Percentiles rank a stretch among this genome's conserved stretches.
Conservation (phyloP, 1,140 invertebrate species). For the Euborellia annulipes region DNA sequence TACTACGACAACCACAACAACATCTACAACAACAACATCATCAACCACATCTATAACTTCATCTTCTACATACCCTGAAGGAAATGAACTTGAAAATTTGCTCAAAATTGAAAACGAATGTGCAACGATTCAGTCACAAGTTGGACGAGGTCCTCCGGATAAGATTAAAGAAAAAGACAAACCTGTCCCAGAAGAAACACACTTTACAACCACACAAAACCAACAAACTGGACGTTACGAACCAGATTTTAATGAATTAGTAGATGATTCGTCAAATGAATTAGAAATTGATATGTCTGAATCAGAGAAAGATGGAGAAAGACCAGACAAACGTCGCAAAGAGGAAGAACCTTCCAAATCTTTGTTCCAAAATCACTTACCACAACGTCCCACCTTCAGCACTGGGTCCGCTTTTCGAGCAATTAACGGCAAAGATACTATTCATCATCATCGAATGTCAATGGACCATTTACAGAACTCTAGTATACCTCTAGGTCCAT, state of each 20-base stretch:
- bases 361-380: too few relatives aligned
- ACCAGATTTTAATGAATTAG: slow-evolving; percentile 59
- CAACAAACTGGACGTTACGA: slow-evolving; percentile 38
- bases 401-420: slow-evolving; percentile 39
- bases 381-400: background rate
- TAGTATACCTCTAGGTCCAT: slow-evolving; percentile 31
- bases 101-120: slow-evolving; percentile 36
- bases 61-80: slow-evolving; percentile 13
- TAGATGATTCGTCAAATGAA: slow-evolving; percentile 62
- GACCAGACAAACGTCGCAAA: background rate
- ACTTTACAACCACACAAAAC: too few relatives aligned
- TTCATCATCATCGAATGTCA: slow-evolving; percentile 19
- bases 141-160: slow-evolving; percentile 14
- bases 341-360: too few relatives aligned
- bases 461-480: too few relatives aligned
- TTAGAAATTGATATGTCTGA: slow-evolving; percentile 65
- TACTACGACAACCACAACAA: too few relatives aligned
- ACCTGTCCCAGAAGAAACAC: slow-evolving; percentile 23
- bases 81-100: slow-evolving; percentile 33
- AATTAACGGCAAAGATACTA: slow-evolving; percentile 61
- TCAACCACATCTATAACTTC: too few relatives aligned
- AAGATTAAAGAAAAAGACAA: slow-evolving; percentile 23
- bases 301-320: slow-evolving; percentile 15
- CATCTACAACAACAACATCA: too few relatives aligned
- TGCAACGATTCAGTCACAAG: slow-evolving; percentile 28